phyloP scores from a whole-genome alignment of 2,113 vertebrate genomes.

The Rhagologus leucostigma region DNA sequence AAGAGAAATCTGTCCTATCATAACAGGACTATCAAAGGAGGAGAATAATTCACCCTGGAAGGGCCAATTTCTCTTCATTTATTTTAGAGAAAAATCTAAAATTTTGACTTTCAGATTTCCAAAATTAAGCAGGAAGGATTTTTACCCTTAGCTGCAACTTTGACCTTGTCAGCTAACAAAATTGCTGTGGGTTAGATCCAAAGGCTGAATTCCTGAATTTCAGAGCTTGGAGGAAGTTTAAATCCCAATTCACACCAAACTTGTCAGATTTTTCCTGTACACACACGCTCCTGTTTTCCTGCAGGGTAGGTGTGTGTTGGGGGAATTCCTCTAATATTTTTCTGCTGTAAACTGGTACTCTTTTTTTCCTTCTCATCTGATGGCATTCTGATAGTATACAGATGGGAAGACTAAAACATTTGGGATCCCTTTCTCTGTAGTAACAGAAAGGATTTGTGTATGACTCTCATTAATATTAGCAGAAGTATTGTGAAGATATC shows the following conservation, averaged over 20 bases:
- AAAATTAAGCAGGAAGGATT: not conserved
- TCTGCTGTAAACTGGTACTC: not conserved
- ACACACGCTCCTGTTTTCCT: not conserved
- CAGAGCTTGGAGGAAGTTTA: not conserved
- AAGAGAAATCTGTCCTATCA: not conserved
- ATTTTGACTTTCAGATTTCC: not conserved
- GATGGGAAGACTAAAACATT: not conserved
- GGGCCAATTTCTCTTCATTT: not conserved
- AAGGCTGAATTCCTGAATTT: not conserved
- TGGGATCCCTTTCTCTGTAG: not conserved
- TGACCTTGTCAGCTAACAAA: not conserved
- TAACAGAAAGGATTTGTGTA: not conserved
- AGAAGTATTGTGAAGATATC: not conserved
- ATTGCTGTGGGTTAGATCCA: rapidly evolving
- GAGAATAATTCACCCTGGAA: not conserved
- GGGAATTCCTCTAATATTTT: not conserved
- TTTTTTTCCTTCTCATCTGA: not conserved
- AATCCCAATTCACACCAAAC: not conserved
- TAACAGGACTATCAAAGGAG: not conserved
- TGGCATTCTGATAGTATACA: not conserved
- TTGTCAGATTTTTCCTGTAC: not conserved
- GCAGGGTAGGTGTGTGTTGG: not conserved
- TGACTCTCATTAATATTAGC: not conserved
- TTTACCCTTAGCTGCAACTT: not conserved
- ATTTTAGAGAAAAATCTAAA: not conserved